Evolutionary conservation across 2,888 invertebrate species (phyloP).

Genomic region (Copidosoma aretas): DNA sequence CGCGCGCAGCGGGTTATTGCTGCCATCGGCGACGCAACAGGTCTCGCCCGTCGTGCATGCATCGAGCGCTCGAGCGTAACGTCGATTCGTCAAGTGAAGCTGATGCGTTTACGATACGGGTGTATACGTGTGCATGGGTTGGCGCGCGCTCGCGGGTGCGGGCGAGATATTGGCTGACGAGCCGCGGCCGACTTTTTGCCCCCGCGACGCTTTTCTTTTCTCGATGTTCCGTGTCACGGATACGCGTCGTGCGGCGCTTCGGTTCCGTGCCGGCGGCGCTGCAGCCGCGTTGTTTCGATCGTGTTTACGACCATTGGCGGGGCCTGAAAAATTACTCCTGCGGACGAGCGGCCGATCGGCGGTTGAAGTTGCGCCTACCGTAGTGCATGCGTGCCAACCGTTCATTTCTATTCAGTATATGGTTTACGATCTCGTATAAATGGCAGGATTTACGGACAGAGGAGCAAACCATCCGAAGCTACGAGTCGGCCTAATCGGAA

Average conservation of each 20-base stretch:
- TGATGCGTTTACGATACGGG: no score
- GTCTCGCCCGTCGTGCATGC: slow-evolving; percentile 22
- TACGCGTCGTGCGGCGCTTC: no score
- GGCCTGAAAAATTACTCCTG: background rate
- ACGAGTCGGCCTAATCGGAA: no score
- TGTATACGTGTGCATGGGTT: no score
- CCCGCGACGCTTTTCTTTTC: background rate
- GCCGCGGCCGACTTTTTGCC: slow-evolving; percentile 26
- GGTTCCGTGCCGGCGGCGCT: no score
- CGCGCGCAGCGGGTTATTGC: no score
- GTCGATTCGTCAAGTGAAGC: no score
- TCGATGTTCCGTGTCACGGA: no score
- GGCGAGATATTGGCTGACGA: slow-evolving; percentile 35
- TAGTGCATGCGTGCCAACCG: no score
- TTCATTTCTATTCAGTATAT: slow-evolving; percentile 12
- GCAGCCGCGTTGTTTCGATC: background rate
- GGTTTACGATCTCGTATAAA: slow-evolving; percentile 21
- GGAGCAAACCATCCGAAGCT: slow-evolving; percentile 7
- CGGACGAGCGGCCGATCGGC: slow-evolving; percentile 8
- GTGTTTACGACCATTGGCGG: background rate
- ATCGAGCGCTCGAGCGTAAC: slow-evolving; percentile 15
- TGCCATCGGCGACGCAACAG: background rate
- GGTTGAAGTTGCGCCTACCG: background rate
- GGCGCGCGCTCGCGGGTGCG: background rate
- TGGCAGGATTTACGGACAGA: slow-evolving; percentile 10